phyloP scores from a whole-genome alignment of 2,797 vertebrate species.

The Hirundo rustica region DNA sequence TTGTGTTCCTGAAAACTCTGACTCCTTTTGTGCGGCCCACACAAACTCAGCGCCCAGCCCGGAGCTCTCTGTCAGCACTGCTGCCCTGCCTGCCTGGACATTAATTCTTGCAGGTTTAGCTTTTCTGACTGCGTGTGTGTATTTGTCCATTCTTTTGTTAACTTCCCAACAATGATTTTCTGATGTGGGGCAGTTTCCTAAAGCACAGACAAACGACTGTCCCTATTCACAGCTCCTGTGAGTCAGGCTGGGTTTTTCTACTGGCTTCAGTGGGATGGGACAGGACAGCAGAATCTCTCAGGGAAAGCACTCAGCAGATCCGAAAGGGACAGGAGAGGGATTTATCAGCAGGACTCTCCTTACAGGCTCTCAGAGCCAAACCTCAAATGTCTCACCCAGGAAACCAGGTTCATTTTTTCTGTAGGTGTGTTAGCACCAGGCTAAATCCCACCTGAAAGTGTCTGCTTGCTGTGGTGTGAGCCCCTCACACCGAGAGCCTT shows the following conservation, averaged over 20 bases:
- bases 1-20: not conserved
- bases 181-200: not conserved
- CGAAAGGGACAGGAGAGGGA: not conserved
- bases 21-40: not conserved
- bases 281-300: not conserved
- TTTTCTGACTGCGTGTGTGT: not conserved
- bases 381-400: not conserved
- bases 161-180: not conserved
- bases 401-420: not conserved
- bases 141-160: not conserved
- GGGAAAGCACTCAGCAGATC: not conserved
- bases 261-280: not conserved
- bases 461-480: not conserved
- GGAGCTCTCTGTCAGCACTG: not conserved
- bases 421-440: not conserved
- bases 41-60: not conserved
- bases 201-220: not conserved
- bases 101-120: constrained; percentile 17
- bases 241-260: not conserved
- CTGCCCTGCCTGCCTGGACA: constrained; percentile 1
- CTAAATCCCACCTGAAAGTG: not conserved
- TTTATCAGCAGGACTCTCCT: not conserved
- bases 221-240: not conserved
- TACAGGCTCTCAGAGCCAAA: not conserved
- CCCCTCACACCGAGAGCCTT: not conserved